Base-by-base conservation (phyloP, 1,140 invertebrate genomes). In the Bombus huntii region DNA sequence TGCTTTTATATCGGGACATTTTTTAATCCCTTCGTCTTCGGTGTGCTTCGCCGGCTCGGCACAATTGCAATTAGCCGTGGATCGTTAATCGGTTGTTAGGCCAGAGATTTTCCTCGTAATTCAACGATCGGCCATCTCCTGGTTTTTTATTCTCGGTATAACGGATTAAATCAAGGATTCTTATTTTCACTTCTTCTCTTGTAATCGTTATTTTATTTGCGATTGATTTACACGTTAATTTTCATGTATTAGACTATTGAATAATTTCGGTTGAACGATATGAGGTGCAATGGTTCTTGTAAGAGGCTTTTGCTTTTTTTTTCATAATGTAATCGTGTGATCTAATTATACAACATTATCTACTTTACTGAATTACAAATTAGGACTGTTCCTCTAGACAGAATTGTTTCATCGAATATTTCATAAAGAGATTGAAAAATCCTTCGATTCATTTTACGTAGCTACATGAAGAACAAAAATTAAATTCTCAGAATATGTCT, bases 11-110 rank as follows among this genome's bases (percentile, higher is more conserved):
- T 91, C 89, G 86, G 85, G 42, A 91, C 87, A 88, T 90, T 92
- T 92, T 92, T 92, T 91, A 91, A 92, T 91, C 91, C 89, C 88
- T 91, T 86, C 89, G 81, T 88, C 89, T 88, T 89, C 83, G 89
- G 34, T 53, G 86, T 88, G 74, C 82, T 66, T 75, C 78, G 62
- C 72, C 89, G 87, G 85, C 62, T 83, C 85, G 87, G 59, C 84
- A 89, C 91, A 91, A 91, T 92, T 84, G 91, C 91, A 92, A 92
- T 92, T 91, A 92, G 88, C 80, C 90, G 87, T 76, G 87, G 90
- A 91, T 91, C 90, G 90, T 91, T 91, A 91, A 91, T 91, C 90
- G 90, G 86, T 90, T 88, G 89, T 90, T 90, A 83, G 83, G 53
- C 87, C 71, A 53, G 89, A 86, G 87, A 88, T 90, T 90, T 80